Percentiles rank a stretch among this genome's conserved stretches.
These are phyloP conservation scores for Lithophane socia DNA, from an alignment of 2,888 invertebrate genomes.

Conservation along the genomic window DNA sequence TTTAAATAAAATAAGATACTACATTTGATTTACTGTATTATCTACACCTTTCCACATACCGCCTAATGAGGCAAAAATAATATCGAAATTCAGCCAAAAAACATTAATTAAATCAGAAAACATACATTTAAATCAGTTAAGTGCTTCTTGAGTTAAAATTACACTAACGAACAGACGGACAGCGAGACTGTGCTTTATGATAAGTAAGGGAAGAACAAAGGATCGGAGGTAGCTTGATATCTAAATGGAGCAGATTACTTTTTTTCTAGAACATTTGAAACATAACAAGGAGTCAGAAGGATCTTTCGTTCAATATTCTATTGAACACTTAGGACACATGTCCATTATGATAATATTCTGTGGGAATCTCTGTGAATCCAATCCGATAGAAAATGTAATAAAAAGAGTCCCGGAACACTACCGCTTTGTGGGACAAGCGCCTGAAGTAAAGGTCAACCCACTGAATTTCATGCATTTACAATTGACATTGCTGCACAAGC, in stretches of 20 bases:
- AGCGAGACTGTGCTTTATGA: background rate
- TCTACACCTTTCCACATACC: background rate
- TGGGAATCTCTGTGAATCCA: conserved; percentile 43
- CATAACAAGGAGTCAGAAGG: background rate
- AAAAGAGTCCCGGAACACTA: conserved; percentile 32
- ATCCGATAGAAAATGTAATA: conserved; percentile 49
- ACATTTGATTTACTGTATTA: background rate
- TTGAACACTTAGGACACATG: conserved; percentile 33
- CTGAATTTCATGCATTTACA: conserved; percentile 50
- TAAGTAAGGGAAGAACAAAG: background rate
- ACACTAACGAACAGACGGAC: background rate
- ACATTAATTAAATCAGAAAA: background rate
- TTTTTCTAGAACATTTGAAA: conserved; percentile 4
- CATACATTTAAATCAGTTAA: background rate
- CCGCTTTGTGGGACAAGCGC: conserved; percentile 29
- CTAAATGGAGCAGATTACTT: background rate
- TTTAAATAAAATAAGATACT: too few species aligned
- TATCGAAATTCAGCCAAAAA: background rate
- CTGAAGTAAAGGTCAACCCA: conserved; percentile 32
- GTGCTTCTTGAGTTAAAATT: background rate
- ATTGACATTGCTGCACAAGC: conserved; percentile 25
- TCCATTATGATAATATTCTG: conserved; percentile 48
- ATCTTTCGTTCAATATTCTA: conserved; percentile 35
- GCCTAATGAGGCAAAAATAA: background rate
- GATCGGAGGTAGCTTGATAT: background rate